Percentiles rank a stretch among this genome's conserved stretches.
These are phyloP conservation scores for Onychomys leucogaster DNA, from an alignment of 2,797 vertebrate genomes.

Conservation along the genomic window DNA sequence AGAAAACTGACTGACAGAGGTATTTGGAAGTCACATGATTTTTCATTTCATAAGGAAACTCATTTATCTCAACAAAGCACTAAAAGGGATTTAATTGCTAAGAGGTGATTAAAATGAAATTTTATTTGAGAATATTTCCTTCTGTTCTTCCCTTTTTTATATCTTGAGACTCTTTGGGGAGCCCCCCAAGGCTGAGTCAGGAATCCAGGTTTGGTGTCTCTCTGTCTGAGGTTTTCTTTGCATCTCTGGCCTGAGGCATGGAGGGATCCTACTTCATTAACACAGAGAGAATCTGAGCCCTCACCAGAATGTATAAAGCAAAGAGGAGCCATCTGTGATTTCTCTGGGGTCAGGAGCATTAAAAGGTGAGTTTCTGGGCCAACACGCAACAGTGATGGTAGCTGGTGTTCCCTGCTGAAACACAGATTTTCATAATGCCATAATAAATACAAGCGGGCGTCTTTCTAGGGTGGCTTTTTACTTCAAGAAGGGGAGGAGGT, in stretches of 20 bases:
- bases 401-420: constrained; percentile 15
- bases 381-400: not conserved
- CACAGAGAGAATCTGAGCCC: constrained; percentile 65
- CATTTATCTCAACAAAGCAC: constrained; percentile 63
- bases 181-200: constrained; percentile 13
- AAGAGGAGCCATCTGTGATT: constrained; percentile 14
- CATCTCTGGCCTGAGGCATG: constrained; percentile 1
- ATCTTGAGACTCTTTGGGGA: not conserved
- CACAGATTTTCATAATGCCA: constrained; percentile 47
- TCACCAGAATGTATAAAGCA: not conserved
- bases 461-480: not conserved
- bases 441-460: not conserved
- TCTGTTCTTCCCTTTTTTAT: constrained; percentile 24
- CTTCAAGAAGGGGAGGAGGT: not conserved
- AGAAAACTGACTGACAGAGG: constrained; percentile 47
- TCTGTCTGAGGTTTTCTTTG: constrained; percentile 42
- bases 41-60: constrained; percentile 62
- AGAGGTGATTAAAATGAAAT: constrained; percentile 67
- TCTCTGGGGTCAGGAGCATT: constrained; percentile 53
- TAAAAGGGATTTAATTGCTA: constrained; percentile 77
- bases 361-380: constrained; percentile 62
- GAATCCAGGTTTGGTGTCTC: constrained; percentile 28
- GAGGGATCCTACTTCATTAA: constrained; percentile 49
- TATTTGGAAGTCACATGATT: constrained; percentile 32
- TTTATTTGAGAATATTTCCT: constrained; percentile 59